Percentiles rank a stretch among this genome's conserved stretches.
Conservation (phyloP, 2,797 vertebrate genomes). For the Betta splendens region DNA sequence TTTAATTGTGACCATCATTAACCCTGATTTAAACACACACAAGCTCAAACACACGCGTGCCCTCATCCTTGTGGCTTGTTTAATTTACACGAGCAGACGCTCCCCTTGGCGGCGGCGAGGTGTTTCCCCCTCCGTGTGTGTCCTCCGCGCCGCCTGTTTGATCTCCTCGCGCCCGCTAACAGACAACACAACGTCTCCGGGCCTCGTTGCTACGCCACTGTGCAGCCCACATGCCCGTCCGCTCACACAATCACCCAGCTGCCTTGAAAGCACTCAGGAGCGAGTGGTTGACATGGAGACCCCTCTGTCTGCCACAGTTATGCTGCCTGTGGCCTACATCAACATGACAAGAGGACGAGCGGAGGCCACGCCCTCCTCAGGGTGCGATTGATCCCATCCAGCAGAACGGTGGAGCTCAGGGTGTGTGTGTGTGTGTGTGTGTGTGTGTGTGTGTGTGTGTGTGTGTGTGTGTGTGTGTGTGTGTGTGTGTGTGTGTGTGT, state of each 20-base stretch:
- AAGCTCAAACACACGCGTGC: background rate
- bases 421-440: background rate
- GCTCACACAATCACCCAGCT: constrained; percentile 15
- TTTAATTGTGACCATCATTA: constrained; percentile 39
- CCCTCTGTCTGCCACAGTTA: constrained; percentile 9
- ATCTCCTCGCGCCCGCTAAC: constrained; percentile 35
- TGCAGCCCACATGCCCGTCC: constrained; percentile 38
- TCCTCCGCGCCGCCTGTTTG: constrained; percentile 37
- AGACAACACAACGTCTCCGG: constrained; percentile 35
- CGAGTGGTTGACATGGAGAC: constrained; percentile 16
- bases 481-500: no score
- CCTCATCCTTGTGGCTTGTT: constrained; percentile 23
- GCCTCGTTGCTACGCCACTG: constrained; percentile 15
- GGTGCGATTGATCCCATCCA: constrained; percentile 38
- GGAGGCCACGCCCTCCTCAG: constrained; percentile 19
- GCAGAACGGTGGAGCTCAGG: background rate
- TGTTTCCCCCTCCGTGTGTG: constrained; percentile 28
- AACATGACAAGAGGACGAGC: constrained; percentile 14
- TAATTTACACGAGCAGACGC: constrained; percentile 11
- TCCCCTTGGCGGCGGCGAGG: constrained; percentile 25
- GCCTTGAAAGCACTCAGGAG: constrained; percentile 26
- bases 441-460: no score
- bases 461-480: no score
- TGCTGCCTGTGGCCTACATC: constrained; percentile 6
- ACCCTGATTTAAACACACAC: constrained; percentile 37